Evolutionary conservation across 1,140 invertebrate species (phyloP).

Genomic region (Eurosta solidaginis): DNA sequence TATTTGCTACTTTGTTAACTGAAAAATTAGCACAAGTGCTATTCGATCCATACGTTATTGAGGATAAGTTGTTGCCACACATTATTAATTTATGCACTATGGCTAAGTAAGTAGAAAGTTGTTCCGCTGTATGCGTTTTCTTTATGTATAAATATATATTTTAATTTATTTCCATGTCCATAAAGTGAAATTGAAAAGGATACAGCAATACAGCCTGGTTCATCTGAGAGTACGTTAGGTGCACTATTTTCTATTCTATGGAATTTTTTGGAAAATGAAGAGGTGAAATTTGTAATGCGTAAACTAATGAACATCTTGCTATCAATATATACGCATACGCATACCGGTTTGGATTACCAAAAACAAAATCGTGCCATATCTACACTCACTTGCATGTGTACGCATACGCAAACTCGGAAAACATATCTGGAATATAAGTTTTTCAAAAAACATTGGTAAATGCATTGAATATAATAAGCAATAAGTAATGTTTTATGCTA

Average conservation of each 20-base stretch:
- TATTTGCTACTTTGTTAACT: conserved; percentile 63
- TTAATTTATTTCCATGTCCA: neutral
- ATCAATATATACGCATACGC: conserved; percentile 67
- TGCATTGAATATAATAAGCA: neutral
- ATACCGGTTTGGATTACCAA: conserved; percentile 66
- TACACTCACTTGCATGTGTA: conserved; percentile 61
- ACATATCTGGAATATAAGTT: conserved; percentile 53
- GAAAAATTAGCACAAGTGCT: conserved; percentile 65
- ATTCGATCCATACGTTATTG: conserved; percentile 63
- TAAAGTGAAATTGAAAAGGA: conserved; percentile 30
- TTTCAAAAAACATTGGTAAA: conserved; percentile 61
- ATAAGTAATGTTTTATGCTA: neutral
- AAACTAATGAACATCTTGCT: conserved; percentile 65
- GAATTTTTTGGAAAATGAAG: conserved; percentile 69
- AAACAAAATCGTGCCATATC: conserved; percentile 64
- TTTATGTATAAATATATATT: neutral
- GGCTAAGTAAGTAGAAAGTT: neutral
- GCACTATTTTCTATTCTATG: conserved; percentile 65
- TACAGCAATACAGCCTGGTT: conserved; percentile 40
- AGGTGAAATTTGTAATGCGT: conserved; percentile 69
- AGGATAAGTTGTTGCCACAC: conserved; percentile 64
- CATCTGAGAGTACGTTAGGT: conserved; percentile 43
- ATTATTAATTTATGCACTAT: conserved; percentile 54
- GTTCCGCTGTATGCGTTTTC: neutral
- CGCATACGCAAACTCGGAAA: conserved; percentile 56